phyloP scores from a whole-genome alignment of 2,113 vertebrate species.

The Ariopsis seemanni region DNA sequence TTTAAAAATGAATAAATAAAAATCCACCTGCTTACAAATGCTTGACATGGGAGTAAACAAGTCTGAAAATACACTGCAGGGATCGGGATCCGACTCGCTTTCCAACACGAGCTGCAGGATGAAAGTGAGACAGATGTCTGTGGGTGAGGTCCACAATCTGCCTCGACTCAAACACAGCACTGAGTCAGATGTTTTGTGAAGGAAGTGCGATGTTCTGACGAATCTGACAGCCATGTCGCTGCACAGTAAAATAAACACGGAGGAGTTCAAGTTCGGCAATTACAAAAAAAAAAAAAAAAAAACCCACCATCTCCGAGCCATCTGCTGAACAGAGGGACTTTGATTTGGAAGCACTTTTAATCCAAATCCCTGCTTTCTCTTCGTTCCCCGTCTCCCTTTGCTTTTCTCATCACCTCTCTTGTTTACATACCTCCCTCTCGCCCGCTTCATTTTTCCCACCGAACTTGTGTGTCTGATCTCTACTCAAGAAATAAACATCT shows the following conservation, averaged over 20 bases:
- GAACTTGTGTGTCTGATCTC: neutral
- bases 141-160: conserved; percentile 7
- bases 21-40: neutral
- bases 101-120: neutral
- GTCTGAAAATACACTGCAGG: neutral
- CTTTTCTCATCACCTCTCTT: neutral
- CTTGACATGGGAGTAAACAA: neutral
- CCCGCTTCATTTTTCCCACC: conserved; percentile 2
- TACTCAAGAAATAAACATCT: neutral
- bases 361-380: neutral
- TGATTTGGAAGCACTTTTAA: neutral
- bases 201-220: neutral
- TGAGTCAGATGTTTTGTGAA: conserved; percentile 5
- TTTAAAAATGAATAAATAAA: neutral
- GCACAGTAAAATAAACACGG: conserved; percentile 1
- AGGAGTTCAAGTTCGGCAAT: neutral
- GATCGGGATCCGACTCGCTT: neutral
- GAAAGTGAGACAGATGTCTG: conserved; percentile 6
- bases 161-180: conserved; percentile 6
- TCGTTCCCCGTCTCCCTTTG: neutral
- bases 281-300: neutral
- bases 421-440: neutral
- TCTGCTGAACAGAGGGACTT: neutral
- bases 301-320: neutral
- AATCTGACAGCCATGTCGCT: conserved; percentile 13